Evolutionary conservation across 2,888 invertebrate genomes (phyloP).

Genomic region (Hirtodrosophila alboralis): DNA sequence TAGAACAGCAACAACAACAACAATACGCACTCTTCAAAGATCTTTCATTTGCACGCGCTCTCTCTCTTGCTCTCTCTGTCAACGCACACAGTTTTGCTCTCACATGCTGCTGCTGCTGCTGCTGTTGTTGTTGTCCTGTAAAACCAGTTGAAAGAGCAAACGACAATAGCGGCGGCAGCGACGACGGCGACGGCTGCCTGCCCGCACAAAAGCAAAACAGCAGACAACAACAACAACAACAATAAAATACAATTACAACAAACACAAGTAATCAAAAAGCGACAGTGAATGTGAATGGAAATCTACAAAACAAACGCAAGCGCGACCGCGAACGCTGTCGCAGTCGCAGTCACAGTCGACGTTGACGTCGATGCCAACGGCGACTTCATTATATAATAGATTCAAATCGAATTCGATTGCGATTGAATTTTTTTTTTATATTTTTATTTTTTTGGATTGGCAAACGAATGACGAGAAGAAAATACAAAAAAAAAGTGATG

Average conservation of each 20-base stretch:
- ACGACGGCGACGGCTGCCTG: not conserved
- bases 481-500: conserved; percentile 43
- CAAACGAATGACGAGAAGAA: conserved; percentile 40
- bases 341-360: conserved; percentile 16
- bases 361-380: conserved; percentile 29
- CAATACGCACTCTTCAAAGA: conserved; percentile 12
- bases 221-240: conserved; percentile 16
- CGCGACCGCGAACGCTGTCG: conserved; percentile 23
- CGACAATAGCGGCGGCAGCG: conserved; percentile 11
- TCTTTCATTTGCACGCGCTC: conserved; percentile 1
- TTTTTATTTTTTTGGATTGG: conserved; percentile 43
- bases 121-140: conserved; percentile 66
- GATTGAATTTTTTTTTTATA: conserved; percentile 39
- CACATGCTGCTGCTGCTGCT: conserved; percentile 21
- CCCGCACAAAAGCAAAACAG: conserved; percentile 54
- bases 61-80: conserved; percentile 1
- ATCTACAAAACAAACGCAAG: conserved; percentile 67
- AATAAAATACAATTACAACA: no score
- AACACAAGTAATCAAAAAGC: conserved; percentile 64
- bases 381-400: conserved; percentile 77
- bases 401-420: conserved; percentile 71
- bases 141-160: conserved; percentile 68
- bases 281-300: conserved; percentile 82
- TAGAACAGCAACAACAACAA: conserved; percentile 22
- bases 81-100: conserved; percentile 3